Percentiles rank a stretch among this genome's conserved stretches.
These are phyloP conservation scores for Eptatretus burgeri DNA, from an alignment of 2,113 vertebrate genomes.

Conservation along the genomic window DNA sequence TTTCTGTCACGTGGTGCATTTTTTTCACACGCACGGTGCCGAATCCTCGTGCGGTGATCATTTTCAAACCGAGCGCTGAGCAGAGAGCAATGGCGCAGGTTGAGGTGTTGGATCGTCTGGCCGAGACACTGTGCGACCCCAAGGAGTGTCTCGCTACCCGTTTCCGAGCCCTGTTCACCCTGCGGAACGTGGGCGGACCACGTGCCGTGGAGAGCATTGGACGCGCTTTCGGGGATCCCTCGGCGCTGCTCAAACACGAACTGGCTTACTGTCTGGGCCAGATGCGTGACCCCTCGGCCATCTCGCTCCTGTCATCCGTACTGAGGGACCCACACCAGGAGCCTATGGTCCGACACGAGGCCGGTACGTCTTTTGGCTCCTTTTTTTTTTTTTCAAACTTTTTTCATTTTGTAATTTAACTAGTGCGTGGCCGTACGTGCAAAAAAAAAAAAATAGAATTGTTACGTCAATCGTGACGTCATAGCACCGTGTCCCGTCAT, in stretches of 20 bases:
- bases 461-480: too few species aligned
- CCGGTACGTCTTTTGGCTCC: slow-evolving; percentile 21
- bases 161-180: slow-evolving; percentile 68
- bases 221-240: slow-evolving; percentile 37
- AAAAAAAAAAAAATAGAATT: too few species aligned
- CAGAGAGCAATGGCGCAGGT: too few species aligned
- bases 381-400: too few species aligned
- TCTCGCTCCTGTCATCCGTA: slow-evolving; percentile 27
- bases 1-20: too few species aligned
- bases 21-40: too few species aligned
- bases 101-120: slow-evolving; percentile 13
- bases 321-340: slow-evolving; percentile 37
- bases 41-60: too few species aligned
- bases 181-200: slow-evolving; percentile 36
- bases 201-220: slow-evolving; percentile 46
- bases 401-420: too few species aligned
- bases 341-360: slow-evolving; percentile 78
- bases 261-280: slow-evolving; percentile 76
- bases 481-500: too few species aligned
- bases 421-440: too few species aligned
- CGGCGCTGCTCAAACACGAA: slow-evolving; percentile 62
- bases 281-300: slow-evolving; percentile 41
- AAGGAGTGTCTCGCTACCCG: slow-evolving; percentile 24
- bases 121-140: slow-evolving; percentile 25
- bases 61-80: too few species aligned